These are phyloP conservation scores for Brachionus paranguensis DNA, from an alignment of 1,140 invertebrate species.

Conservation along the genomic window DNA sequence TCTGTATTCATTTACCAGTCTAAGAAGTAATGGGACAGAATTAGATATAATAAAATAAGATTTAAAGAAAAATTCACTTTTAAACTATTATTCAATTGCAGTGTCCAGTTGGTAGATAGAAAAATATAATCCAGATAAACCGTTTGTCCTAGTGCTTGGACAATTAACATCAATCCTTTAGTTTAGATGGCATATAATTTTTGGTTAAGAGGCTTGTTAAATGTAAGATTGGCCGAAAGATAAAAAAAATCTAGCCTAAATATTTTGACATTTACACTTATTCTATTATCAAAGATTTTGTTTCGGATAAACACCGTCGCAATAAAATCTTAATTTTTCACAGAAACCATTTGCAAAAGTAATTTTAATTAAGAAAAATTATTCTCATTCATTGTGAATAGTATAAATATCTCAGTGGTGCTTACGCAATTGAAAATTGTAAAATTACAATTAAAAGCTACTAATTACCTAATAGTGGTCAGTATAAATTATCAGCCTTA, in stretches of 20 bases:
- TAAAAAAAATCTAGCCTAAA: not conserved
- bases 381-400: not conserved
- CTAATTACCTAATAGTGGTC: not conserved
- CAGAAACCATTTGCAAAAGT: not conserved
- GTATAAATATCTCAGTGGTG: not conserved
- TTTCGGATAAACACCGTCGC: not conserved
- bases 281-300: not conserved
- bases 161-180: not conserved
- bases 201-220: not conserved
- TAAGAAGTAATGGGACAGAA: too few relatives aligned
- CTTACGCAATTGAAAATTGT: not conserved
- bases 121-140: not conserved
- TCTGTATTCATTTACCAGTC: too few relatives aligned
- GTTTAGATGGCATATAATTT: not conserved
- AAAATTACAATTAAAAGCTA: not conserved
- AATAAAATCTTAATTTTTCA: not conserved
- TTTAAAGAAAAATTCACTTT: not conserved
- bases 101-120: not conserved
- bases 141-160: not conserved
- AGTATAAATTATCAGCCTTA: not conserved
- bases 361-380: not conserved
- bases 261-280: constrained; percentile 1
- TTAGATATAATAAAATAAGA: too few relatives aligned
- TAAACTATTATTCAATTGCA: not conserved
- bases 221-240: not conserved